Evolutionary conservation across 1,140 invertebrate species (phyloP).

Genomic region (Hetaerina americana): DNA sequence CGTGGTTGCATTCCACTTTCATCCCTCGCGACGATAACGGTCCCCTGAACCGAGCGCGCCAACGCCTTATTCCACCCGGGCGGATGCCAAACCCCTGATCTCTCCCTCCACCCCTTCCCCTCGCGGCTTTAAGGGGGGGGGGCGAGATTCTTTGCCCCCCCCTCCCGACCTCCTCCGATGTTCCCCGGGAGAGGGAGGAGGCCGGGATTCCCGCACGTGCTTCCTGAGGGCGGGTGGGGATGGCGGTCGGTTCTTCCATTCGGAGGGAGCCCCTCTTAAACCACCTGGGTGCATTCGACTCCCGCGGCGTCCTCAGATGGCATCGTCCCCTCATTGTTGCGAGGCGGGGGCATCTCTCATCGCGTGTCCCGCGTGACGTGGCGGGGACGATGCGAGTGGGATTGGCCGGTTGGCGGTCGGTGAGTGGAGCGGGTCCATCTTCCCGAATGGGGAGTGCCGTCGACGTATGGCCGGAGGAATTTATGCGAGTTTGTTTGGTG

Average conservation of each 20-base stretch:
- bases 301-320: slow-evolving; percentile 27
- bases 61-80: no score
- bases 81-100: no score
- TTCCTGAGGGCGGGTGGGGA: not conserved
- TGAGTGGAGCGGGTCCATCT: not conserved
- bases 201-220: not conserved
- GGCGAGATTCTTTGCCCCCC: slow-evolving; percentile 33
- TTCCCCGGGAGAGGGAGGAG: no score
- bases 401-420: not conserved
- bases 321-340: slow-evolving; percentile 4
- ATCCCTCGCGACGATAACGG: slow-evolving; percentile 26
- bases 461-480: not conserved
- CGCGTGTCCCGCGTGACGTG: not conserved
- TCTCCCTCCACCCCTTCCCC: no score
- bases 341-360: not conserved
- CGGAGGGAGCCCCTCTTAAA: no score
- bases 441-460: not conserved
- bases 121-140: no score
- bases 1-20: slow-evolving; percentile 26
- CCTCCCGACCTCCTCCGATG: slow-evolving; percentile 18
- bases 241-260: slow-evolving; percentile 13
- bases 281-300: slow-evolving; percentile 29
- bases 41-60: slow-evolving; percentile 28
- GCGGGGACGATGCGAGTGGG: not conserved
- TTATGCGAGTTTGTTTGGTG: not conserved